Percentiles rank a stretch among this genome's conserved stretches.
Conservation (phyloP, 2,113 vertebrate genomes). For the Apus apus region DNA sequence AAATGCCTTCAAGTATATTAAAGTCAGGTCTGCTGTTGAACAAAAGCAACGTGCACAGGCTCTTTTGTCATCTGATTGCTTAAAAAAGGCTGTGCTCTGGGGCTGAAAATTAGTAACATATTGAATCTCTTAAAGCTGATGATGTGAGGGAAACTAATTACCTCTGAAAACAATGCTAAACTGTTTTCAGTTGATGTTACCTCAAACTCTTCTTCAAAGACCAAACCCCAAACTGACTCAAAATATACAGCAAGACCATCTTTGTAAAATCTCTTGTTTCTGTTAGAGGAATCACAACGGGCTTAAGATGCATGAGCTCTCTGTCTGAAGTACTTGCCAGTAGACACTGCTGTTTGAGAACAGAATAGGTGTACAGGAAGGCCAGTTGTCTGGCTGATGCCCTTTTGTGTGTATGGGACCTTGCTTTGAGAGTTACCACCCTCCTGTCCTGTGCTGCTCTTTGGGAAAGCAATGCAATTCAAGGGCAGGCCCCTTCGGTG, state of each 20-base stretch:
- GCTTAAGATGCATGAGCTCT: background rate
- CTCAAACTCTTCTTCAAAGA: background rate
- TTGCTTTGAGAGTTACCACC: background rate
- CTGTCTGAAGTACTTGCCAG: background rate
- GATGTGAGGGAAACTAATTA: background rate
- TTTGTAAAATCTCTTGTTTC: background rate
- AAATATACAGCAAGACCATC: background rate
- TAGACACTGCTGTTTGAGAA: background rate
- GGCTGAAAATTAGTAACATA: constrained; percentile 11
- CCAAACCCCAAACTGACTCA: background rate
- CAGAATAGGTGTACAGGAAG: background rate
- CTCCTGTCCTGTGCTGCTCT: rapidly evolving
- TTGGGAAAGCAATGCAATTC: background rate
- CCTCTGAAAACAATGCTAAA: background rate
- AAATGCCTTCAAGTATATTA: background rate
- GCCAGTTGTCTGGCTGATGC: background rate
- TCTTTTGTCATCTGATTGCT: constrained; percentile 2
- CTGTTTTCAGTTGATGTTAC: background rate
- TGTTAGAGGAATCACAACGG: background rate
- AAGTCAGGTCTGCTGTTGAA: background rate
- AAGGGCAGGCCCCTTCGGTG: rapidly evolving
- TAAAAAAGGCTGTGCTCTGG: background rate
- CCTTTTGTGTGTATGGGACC: background rate
- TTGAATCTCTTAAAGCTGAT: background rate
- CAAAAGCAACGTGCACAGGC: background rate